Evolutionary conservation across 1,140 invertebrate genomes (phyloP).

Genomic region (Platyura marginata): DNA sequence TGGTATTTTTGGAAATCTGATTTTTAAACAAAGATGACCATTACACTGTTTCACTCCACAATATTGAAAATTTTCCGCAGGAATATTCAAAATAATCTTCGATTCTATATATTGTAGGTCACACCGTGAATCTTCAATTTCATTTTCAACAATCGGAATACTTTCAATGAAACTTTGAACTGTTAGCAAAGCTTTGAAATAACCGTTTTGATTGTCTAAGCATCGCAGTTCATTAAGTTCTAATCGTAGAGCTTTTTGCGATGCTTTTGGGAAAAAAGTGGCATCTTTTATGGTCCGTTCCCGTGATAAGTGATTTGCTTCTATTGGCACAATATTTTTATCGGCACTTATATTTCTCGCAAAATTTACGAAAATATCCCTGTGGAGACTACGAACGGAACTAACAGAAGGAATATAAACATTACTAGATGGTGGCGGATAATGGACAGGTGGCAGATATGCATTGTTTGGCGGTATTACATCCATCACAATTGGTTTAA

Average conservation of each 20-base stretch:
- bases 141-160: conserved; percentile 13
- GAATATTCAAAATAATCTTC: conserved; percentile 14
- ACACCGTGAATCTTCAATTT: conserved; percentile 11
- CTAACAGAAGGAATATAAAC: too few species aligned
- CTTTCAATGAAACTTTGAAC: conserved; percentile 18
- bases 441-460: too few species aligned
- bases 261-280: neutral
- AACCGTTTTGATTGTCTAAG: conserved; percentile 9
- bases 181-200: conserved; percentile 16
- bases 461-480: neutral
- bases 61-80: conserved; percentile 13
- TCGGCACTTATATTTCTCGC: too few species aligned
- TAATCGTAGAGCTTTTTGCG: conserved; percentile 11
- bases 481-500: neutral
- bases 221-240: conserved; percentile 21
- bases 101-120: conserved; percentile 14
- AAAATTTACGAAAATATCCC: neutral
- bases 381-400: too few species aligned
- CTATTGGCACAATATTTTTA: neutral
- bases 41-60: conserved; percentile 25
- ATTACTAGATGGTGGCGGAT: too few species aligned
- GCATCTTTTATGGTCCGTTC: neutral
- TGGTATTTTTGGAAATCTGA: conserved; percentile 37
- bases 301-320: neutral
- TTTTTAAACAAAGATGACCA: conserved; percentile 29